Base-by-base conservation (phyloP, 2,888 invertebrate species). In the Pandemis cinnamomeana region DNA sequence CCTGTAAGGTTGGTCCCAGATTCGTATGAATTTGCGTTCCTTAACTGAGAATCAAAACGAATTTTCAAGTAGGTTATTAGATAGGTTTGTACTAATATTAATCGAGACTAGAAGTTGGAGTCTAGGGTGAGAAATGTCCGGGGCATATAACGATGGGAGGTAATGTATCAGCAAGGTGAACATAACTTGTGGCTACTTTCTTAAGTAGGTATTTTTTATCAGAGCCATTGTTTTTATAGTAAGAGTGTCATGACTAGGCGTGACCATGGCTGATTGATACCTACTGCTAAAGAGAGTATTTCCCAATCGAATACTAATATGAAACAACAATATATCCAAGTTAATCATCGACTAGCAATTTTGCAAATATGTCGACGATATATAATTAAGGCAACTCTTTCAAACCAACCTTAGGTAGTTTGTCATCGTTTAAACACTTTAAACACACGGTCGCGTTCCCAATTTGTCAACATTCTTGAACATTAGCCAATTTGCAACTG, bases 381-480 rank as follows among this genome's bases (percentile, higher is more conserved):
- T 10, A 46, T 11, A n/a, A n/a, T 46, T 8, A 15, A 55, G 55
- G 55, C 20, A 15, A 53, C 7, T 53, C 7, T 6, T 53, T n/a
- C n/a, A 15, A 55, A 15, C 15, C 8, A n/a, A 55, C 15, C 8
- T 55, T 36, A 36, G 27, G 27, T 36, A 36, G 2, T 36, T 36
- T 36, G 27, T 36, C 27, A 36, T 36, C 27, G 2, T 4, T 36
- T 51, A n/a, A 36, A 27, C 46, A 4, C 6, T 4, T 36, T 51
- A n/a, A 36, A 27, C 46, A 4, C 6, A 60, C 46, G 5, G 58
- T 11, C 55, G 15, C 64, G 58, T 46, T 71, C 60, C 20, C 48
- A 42, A 20, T 36, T 46, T 53, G 64, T 64, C 64, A 46, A 67
- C 51, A 72, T 72, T 67, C 53, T 72, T 72, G 67, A 67, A 53